These are phyloP conservation scores for Trachemys scripta DNA, from an alignment of 2,113 vertebrate species.

Conservation along the genomic window DNA sequence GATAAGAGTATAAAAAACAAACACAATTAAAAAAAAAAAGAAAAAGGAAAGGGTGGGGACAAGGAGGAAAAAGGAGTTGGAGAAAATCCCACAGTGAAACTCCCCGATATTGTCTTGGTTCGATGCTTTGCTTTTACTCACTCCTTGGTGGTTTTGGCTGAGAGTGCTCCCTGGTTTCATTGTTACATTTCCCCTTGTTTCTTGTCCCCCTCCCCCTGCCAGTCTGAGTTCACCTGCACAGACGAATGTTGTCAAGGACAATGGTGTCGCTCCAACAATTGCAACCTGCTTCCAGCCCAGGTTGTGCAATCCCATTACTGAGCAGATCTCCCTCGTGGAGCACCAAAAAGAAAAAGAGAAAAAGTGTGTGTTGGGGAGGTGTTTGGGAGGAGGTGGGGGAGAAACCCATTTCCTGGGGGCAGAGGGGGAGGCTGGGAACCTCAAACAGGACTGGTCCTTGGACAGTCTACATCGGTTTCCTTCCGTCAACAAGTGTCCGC, in stretches of 20 bases:
- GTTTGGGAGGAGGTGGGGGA: conserved; percentile 68
- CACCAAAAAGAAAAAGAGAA: conserved; percentile 67
- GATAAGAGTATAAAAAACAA: conserved; percentile 49
- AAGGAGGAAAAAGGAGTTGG: conserved; percentile 15
- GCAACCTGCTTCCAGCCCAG: conserved; percentile 67
- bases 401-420: conserved; percentile 74
- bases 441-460: conserved; percentile 80
- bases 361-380: conserved; percentile 57
- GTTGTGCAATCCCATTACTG: conserved; percentile 63
- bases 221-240: conserved; percentile 53
- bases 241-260: conserved; percentile 59
- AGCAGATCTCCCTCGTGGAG: conserved; percentile 72
- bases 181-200: conserved; percentile 22
- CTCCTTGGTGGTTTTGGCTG: conserved; percentile 74
- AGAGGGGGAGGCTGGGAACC: conserved; percentile 77
- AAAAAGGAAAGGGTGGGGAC: conserved; percentile 48
- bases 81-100: conserved; percentile 60
- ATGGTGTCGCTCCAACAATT: conserved; percentile 62
- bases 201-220: conserved; percentile 42
- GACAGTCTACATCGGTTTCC: conserved; percentile 84
- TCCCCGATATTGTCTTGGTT: conserved; percentile 71
- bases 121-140: conserved; percentile 69
- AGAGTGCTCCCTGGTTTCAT: conserved; percentile 63
- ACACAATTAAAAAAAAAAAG: conserved; percentile 18
- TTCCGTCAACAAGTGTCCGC: conserved; percentile 89